Base-by-base conservation (phyloP, 2,888 invertebrate species). In the Eupithecia insigniata region DNA sequence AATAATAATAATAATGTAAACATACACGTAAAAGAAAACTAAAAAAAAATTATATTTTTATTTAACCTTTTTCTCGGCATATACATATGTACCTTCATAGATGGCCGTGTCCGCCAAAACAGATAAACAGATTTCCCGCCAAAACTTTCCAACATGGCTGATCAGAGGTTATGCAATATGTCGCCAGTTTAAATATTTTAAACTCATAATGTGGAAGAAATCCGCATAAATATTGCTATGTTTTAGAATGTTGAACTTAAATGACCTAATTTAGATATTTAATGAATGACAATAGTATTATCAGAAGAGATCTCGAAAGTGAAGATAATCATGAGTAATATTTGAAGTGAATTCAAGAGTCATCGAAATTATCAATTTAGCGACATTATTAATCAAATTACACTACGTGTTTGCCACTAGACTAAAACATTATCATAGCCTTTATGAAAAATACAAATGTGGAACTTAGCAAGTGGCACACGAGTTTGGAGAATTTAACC, bases 121-220 rank as follows among this genome's bases (percentile, higher is more conserved):
- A 62, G 60, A 60, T 60, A 62, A 65, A 72, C 84, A 80, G 90
- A 90, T 92, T 92, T 91, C 90, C 90, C 91, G 82, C 85, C 87
- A 82, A 89, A 85, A 91, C 90, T 89, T 90, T 92, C 91, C 85
- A 90, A 88, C 81, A 80, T 80, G 70, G 81, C 88, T 86, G 87
- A 88, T 86, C 81, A 82, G 58, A 81, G 58, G 70, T 85, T 85
- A 89, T 90, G 85, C 89, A 85, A 84, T 78, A 88, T 69, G 75
- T 79, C 79, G 75, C 83, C 73, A 78, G 22, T 39, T 64, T 36
- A 26, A 26, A 18, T 62, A 32, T 62, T 61, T 22, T n/a, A 61
- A 68, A 46, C 39, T 36, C 3, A n/a, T 22, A 51, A 61, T 39
- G 39, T 16, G 39, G 36, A 12, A 36, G 10, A 12, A 46, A n/a